A percentile compares a stretch with the other conserved stretches of the same genome.
phyloP scores from a whole-genome alignment of 1,140 invertebrate genomes.

The Apis cerana region DNA sequence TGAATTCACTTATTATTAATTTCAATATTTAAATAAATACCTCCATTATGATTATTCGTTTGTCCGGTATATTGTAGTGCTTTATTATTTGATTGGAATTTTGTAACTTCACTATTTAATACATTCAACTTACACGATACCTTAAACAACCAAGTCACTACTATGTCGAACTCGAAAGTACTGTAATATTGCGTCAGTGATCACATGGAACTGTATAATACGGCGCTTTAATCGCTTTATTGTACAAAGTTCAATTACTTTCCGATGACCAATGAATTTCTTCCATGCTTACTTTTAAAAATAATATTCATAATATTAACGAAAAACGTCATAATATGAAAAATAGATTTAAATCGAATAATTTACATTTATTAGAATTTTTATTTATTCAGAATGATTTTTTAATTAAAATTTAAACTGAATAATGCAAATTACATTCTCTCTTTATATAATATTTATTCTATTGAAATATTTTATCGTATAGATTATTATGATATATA shows the following conservation, averaged over 20 bases:
- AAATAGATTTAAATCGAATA: too few relatives aligned
- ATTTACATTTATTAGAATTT: background rate
- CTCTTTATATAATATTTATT: background rate
- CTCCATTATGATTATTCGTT: constrained; percentile 40
- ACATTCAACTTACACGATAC: too few relatives aligned
- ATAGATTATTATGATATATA: too few relatives aligned
- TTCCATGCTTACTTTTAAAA: background rate
- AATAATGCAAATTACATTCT: background rate
- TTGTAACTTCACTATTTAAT: background rate
- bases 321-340: background rate
- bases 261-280: constrained; percentile 13
- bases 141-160: background rate
- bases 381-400: too few relatives aligned
- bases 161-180: background rate
- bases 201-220: background rate
- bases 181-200: background rate
- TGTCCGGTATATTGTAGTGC: background rate
- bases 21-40: constrained; percentile 18
- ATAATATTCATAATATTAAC: background rate
- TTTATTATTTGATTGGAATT: background rate
- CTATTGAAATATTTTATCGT: background rate
- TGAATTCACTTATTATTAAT: background rate
- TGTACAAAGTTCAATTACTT: constrained; percentile 31
- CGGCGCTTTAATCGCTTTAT: constrained; percentile 29
- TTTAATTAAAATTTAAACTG: background rate